These are phyloP conservation scores for Ictalurus punctatus DNA, from an alignment of 2,113 vertebrate genomes.

Conservation along the genomic window DNA sequence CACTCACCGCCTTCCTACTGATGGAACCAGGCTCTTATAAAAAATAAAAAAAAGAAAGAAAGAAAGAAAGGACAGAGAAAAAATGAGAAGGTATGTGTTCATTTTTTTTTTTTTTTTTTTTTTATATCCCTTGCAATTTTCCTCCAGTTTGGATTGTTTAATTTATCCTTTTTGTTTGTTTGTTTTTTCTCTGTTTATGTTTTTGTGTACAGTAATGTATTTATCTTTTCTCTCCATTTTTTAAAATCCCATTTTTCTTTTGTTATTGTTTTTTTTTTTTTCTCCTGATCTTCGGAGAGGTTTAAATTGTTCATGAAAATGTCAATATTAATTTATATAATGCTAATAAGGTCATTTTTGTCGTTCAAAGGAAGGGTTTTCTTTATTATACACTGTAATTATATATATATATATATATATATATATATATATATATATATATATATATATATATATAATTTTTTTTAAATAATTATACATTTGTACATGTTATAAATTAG, in stretches of 20 bases:
- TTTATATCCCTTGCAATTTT: neutral
- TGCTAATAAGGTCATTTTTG: neutral
- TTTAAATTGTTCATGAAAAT: neutral
- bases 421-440: too few species aligned
- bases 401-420: neutral
- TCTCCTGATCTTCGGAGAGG: neutral
- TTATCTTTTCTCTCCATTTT: neutral
- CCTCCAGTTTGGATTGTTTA: neutral
- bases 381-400: neutral
- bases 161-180: neutral
- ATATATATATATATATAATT: neutral
- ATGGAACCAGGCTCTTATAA: neutral
- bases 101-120: neutral
- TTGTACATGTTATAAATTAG: neutral
- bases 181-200: neutral
- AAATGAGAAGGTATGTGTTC: neutral
- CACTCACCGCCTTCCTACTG: conserved; percentile 27
- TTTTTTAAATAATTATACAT: neutral
- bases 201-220: neutral
- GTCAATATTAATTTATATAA: neutral
- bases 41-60: neutral
- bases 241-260: neutral
- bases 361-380: neutral
- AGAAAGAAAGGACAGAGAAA: neutral
- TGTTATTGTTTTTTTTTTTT: neutral